These are phyloP conservation scores for Lycaon pictus DNA, from an alignment of 2,113 vertebrate genomes.

Conservation along the genomic window DNA sequence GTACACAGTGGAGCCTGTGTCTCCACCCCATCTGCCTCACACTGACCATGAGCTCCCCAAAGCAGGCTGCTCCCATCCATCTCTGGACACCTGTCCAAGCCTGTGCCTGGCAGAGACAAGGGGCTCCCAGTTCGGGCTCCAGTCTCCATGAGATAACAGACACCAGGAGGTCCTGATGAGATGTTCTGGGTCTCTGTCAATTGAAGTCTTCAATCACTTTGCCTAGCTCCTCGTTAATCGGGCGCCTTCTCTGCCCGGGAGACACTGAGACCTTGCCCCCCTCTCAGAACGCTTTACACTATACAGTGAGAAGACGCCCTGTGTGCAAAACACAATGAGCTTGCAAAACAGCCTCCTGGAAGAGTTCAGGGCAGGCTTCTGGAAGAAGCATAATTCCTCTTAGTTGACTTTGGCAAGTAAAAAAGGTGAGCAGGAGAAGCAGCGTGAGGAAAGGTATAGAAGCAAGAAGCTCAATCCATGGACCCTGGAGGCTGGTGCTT, in stretches of 20 bases:
- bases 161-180: background rate
- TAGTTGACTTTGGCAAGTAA: background rate
- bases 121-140: background rate
- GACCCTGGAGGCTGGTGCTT: background rate
- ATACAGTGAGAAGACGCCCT: no score
- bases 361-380: background rate
- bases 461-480: no score
- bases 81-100: no score
- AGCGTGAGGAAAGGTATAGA: background rate
- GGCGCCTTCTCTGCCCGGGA: no score
- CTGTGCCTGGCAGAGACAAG: background rate
- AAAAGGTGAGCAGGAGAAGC: background rate
- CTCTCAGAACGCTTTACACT: background rate
- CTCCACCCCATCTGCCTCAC: background rate
- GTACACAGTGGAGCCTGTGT: background rate
- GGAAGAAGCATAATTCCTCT: background rate
- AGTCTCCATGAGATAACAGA: background rate
- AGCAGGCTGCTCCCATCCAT: background rate
- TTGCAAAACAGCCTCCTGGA: background rate
- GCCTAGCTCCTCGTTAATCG: background rate
- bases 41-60: background rate
- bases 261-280: background rate
- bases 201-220: background rate
- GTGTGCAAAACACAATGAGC: background rate
- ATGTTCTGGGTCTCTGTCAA: background rate